Evolutionary conservation across 2,113 vertebrate genomes (phyloP).

Genomic region (Limnothrissa miodon): DNA sequence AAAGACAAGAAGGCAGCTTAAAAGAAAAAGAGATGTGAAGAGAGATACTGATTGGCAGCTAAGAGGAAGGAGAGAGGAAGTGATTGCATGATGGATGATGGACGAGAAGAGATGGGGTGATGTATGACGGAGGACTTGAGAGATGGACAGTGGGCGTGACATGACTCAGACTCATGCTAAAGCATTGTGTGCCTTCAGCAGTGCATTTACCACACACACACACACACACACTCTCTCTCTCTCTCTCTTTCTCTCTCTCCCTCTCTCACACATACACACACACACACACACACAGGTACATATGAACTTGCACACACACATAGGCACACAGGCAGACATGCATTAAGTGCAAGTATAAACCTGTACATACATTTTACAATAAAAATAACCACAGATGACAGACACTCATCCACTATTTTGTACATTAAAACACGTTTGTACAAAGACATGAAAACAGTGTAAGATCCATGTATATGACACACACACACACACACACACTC

Average conservation of each 20-base stretch:
- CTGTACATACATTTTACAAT: too few relatives aligned
- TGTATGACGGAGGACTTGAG: neutral
- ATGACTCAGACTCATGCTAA: neutral
- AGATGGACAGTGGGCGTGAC: neutral
- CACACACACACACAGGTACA: neutral
- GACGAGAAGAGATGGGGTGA: neutral
- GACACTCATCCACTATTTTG: too few relatives aligned
- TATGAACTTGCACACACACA: neutral
- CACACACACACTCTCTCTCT: neutral
- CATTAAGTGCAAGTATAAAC: too few relatives aligned
- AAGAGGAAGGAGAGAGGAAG: neutral
- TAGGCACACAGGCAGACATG: neutral
- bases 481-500: neutral
- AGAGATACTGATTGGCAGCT: neutral
- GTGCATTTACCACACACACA: neutral
- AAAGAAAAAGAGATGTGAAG: neutral
- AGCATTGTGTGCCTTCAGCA: neutral
- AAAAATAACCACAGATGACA: too few relatives aligned
- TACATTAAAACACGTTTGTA: neutral
- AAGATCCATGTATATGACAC: too few relatives aligned
- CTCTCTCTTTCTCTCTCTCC: neutral
- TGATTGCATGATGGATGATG: neutral
- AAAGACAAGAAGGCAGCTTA: neutral
- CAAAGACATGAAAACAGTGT: neutral
- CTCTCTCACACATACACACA: neutral